These are phyloP conservation scores for Crocallis elinguaria DNA, from an alignment of 2,888 invertebrate genomes.

Conservation along the genomic window DNA sequence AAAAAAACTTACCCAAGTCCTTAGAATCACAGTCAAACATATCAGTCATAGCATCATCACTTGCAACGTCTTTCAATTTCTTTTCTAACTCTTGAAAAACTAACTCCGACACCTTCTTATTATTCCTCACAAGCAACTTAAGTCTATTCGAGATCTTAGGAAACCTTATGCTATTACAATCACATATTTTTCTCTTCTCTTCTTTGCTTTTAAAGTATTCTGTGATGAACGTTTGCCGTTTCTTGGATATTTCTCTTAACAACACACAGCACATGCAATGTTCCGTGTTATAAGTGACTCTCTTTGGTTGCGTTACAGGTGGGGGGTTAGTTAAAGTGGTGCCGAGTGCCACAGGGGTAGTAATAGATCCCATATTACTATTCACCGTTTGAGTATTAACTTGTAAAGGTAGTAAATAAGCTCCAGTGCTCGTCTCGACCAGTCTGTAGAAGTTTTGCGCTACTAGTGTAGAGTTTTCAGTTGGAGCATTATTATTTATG, in stretches of 20 bases:
- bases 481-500: not conserved
- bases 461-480: not conserved
- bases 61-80: conserved; percentile 37
- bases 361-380: conserved; percentile 36
- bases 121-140: conserved; percentile 55
- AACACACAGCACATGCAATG: conserved; percentile 69
- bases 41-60: conserved; percentile 15
- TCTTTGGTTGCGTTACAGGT: not conserved
- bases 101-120: conserved; percentile 45
- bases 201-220: conserved; percentile 59
- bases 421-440: conserved; percentile 53
- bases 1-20: conserved; percentile 55
- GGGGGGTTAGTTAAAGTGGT: conserved; percentile 7
- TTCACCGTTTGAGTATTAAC: conserved; percentile 44
- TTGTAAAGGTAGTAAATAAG: conserved; percentile 52
- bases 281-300: conserved; percentile 11
- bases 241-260: conserved; percentile 56
- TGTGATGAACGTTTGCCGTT: conserved; percentile 57
- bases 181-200: no score
- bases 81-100: conserved; percentile 45
- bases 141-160: conserved; percentile 64
- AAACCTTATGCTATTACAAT: conserved; percentile 54
- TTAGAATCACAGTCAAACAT: conserved; percentile 19
- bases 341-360: conserved; percentile 29
- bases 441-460: conserved; percentile 47